Conservation (phyloP, 35 echinoderm and acorn worm genomes). For the Lytechinus variegatus region DNA sequence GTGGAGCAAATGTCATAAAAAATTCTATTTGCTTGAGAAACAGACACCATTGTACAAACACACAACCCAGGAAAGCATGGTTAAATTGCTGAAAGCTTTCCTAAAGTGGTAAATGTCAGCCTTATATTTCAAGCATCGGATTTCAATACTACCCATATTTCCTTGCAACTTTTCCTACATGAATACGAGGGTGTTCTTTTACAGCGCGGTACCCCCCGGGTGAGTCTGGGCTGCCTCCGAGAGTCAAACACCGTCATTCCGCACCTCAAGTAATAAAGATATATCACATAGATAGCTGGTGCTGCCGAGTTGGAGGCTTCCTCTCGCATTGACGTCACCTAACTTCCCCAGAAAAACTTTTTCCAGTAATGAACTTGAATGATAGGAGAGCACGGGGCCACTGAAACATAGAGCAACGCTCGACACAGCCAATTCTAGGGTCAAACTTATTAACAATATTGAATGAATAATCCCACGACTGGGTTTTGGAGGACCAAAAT, state of each 20-base stretch:
- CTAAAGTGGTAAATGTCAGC: not conserved
- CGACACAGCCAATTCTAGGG: not conserved
- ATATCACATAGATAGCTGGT: not conserved
- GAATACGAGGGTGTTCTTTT: constrained; percentile 2
- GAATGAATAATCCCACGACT: not conserved
- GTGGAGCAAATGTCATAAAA: too few relatives aligned
- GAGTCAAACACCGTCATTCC: not conserved
- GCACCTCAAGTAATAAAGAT: not conserved
- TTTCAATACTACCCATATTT: not conserved
- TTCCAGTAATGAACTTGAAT: not conserved
- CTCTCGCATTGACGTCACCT: constrained; percentile 35
- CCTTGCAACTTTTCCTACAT: not conserved
- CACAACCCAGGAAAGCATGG: not conserved
- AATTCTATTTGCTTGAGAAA: not conserved
- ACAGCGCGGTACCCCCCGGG: constrained; percentile 11
- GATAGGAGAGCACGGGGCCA: not conserved
- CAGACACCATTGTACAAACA: not conserved
- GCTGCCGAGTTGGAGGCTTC: not conserved
- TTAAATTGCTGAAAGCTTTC: not conserved
- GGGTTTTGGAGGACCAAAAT: not conserved
- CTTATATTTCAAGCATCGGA: not conserved
- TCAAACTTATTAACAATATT: not conserved
- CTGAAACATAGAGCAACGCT: not conserved
- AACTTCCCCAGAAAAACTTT: not conserved
- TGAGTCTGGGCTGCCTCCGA: not conserved